Evolutionary conservation across 2,113 vertebrate genomes (phyloP).

Genomic region (Microtus pennsylvanicus): DNA sequence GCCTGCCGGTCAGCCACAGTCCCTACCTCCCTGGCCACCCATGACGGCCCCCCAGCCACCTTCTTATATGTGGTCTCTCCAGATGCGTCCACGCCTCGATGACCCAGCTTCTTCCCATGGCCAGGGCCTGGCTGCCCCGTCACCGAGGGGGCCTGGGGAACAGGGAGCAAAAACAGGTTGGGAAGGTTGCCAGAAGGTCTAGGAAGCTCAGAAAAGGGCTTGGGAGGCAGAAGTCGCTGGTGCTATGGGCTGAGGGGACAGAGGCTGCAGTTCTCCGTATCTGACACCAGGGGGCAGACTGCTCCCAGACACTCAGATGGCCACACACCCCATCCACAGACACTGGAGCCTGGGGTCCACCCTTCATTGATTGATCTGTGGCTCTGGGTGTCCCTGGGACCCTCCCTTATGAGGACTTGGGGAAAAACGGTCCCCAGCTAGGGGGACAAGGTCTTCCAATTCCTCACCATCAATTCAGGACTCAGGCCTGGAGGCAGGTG

Average conservation of each 20-base stretch:
- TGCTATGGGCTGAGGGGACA: neutral
- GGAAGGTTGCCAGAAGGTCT: neutral
- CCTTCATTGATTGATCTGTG: too few relatives aligned
- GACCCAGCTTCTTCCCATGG: slow-evolving; percentile 95
- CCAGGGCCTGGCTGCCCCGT: slow-evolving; percentile 89
- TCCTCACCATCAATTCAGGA: neutral
- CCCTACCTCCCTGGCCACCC: neutral
- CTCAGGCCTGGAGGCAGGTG: too few relatives aligned
- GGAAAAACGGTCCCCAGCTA: neutral
- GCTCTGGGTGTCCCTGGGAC: neutral
- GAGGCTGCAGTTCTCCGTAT: too few relatives aligned
- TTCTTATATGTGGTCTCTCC: slow-evolving; percentile 99
- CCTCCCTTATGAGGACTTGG: neutral
- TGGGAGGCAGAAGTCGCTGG: neutral
- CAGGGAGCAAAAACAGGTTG: neutral
- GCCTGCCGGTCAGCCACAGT: accelerated
- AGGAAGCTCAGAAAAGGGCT: neutral
- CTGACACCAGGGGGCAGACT: neutral
- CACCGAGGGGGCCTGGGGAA: slow-evolving; percentile 88
- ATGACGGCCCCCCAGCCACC: slow-evolving; percentile 81
- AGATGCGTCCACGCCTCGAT: slow-evolving; percentile 96
- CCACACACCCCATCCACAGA: too few relatives aligned
- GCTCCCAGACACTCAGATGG: too few relatives aligned
- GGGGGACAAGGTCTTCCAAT: too few relatives aligned
- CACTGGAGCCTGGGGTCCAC: neutral